Evolutionary conservation across 2,113 vertebrate species (phyloP), one percentile per base, ranked within the genome.

Genomic region (Empidonax alnorum): DNA sequence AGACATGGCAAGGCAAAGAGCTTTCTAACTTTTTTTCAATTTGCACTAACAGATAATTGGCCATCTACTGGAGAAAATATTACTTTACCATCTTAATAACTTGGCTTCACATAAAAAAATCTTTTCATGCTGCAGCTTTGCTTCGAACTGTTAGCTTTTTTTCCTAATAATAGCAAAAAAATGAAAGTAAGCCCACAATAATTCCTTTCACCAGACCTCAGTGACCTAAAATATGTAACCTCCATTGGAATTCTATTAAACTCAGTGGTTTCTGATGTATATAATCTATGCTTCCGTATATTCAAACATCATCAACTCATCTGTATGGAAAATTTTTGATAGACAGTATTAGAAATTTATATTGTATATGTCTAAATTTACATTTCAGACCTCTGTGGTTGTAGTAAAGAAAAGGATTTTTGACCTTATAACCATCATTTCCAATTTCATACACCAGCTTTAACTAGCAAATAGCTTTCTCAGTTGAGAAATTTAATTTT

Each of bases 61-160:
- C 79, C 79, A 89, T 96, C 85, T 86, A 90, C 82, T 49, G 90
- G 79, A 93, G 90, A 93, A 79, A 94, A 41, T 81, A 89, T 59
- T 90, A 78, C 52, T 94, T 92, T 73, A 59, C 46, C 8, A 31
- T 41, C 49, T 78, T 84, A 93, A 58, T 89, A 86, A 78, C 53
- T 85, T 94, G 74, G 71, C 59, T 79, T 31, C n/a, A 68, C 44
- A 68, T 84, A 77, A 95, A 75, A 63, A 95, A 88, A 67, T 28
- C 17, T 27, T 88, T 72, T 92, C 41, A 75, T 83, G 37, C 50
- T 93, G 50, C 67, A 95, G n/a, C 39, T 96, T 96, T 85, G 71
- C 87, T 95, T 76, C 5, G 2, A 87, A 68, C 44, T 18, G 10
- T 66, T 65, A 75, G 75, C 22, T 50, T 95, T 88, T 88, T 81